phyloP scores from a whole-genome alignment of 2,113 vertebrate genomes.

The Python bivittatus region DNA sequence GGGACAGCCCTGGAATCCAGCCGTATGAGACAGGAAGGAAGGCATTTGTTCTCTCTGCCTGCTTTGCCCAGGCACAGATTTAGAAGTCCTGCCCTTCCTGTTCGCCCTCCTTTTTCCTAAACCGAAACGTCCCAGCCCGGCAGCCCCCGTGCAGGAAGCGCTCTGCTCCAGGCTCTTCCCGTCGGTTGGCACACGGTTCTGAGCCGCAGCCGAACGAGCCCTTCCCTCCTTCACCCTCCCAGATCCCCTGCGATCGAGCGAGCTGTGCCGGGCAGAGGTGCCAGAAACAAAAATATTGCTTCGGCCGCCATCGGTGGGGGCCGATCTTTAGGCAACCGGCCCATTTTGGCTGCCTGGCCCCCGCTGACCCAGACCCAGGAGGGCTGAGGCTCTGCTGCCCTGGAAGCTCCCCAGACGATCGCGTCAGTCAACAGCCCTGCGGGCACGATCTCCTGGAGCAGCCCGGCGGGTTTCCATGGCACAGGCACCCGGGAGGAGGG shows the following conservation, averaged over 20 bases:
- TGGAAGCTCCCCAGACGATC: too few relatives aligned
- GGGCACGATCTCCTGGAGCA: not conserved
- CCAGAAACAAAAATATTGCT: not conserved
- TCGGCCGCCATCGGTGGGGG: not conserved
- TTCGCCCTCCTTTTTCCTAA: not conserved
- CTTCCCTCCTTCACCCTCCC: too few relatives aligned
- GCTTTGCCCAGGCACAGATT: not conserved
- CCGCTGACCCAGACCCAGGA: not conserved
- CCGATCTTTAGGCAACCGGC: rapidly evolving
- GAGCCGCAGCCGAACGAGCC: too few relatives aligned
- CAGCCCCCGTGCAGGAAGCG: too few relatives aligned
- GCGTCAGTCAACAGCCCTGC: not conserved
- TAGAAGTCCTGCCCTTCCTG: not conserved
- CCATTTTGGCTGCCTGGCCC: not conserved
- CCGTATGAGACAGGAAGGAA: too few relatives aligned
- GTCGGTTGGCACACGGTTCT: not conserved
- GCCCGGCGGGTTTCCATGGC: not conserved
- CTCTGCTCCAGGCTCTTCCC: too few relatives aligned
- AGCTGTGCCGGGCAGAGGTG: not conserved
- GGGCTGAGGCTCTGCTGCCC: not conserved
- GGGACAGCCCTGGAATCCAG: too few relatives aligned
- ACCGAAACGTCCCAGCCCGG: not conserved
- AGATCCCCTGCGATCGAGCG: not conserved
- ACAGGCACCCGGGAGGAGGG: not conserved
- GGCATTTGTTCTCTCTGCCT: not conserved